Evolutionary conservation across 92 coral and sea anemone species (phyloP).

Genomic region (Epizoanthus stellaris): DNA sequence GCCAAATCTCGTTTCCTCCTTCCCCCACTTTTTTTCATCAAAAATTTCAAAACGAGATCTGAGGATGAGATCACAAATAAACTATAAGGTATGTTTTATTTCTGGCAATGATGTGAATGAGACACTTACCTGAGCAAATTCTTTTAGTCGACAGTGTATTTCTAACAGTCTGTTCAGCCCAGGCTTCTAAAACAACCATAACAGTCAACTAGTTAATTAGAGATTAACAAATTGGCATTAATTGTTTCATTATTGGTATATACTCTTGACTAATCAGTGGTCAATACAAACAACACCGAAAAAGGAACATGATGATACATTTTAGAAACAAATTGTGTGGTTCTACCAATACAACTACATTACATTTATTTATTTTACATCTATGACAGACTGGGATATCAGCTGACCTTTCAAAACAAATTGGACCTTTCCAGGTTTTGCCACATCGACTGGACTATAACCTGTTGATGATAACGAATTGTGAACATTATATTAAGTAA

Average conservation of each 20-base stretch:
- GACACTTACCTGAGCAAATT: conserved; percentile 65
- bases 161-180: conserved; percentile 76
- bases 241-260: not conserved
- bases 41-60: no score
- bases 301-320: no score
- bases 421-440: conserved; percentile 71
- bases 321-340: no score
- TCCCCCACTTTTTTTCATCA: no score
- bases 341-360: no score
- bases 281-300: no score
- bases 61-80: not conserved
- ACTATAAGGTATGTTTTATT: no score
- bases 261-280: no score
- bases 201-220: not conserved
- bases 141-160: conserved; percentile 15
- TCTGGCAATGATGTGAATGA: not conserved
- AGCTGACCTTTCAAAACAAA: conserved; percentile 72
- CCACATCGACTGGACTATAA: conserved; percentile 84
- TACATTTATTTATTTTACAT: not conserved
- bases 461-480: conserved; percentile 44
- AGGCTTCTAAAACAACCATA: conserved; percentile 70
- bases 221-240: not conserved
- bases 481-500: no score
- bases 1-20: no score
- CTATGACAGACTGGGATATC: not conserved